phyloP scores from a whole-genome alignment of 2,888 invertebrate genomes.

The Helleia helle region DNA sequence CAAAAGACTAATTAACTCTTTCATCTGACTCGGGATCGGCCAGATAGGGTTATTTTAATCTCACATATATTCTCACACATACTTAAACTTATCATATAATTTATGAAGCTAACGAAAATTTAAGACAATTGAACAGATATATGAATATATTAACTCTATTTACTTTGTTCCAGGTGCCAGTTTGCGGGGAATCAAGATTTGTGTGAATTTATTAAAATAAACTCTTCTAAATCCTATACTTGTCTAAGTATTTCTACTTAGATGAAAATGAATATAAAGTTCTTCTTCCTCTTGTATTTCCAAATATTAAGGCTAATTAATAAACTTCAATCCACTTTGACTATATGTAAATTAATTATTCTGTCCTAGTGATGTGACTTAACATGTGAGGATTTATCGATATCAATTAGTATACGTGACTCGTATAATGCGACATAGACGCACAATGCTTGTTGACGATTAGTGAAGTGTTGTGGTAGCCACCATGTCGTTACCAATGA shows the following conservation, averaged over 20 bases:
- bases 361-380: neutral
- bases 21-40: too few species aligned
- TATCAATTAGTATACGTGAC: neutral
- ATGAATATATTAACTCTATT: constrained; percentile 9
- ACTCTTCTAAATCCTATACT: neutral
- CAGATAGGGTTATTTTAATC: too few species aligned
- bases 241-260: too few species aligned
- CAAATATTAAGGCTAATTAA: neutral
- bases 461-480: constrained; percentile 12
- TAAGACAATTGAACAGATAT: too few species aligned
- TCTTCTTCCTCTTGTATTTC: constrained; percentile 6
- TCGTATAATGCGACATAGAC: constrained; percentile 35
- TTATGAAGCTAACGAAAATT: too few species aligned
- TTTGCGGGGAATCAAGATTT: constrained; percentile 4
- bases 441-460: constrained; percentile 23
- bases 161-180: constrained; percentile 27
- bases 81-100: too few species aligned
- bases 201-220: neutral
- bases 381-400: neutral
- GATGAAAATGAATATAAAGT: constrained; percentile 5
- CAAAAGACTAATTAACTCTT: too few species aligned
- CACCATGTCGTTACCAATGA: constrained; percentile 68
- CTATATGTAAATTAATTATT: neutral
- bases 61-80: too few species aligned
- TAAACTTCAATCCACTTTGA: neutral